Conservation (phyloP, 2,797 vertebrate species). For the Eidolon dupreanum region DNA sequence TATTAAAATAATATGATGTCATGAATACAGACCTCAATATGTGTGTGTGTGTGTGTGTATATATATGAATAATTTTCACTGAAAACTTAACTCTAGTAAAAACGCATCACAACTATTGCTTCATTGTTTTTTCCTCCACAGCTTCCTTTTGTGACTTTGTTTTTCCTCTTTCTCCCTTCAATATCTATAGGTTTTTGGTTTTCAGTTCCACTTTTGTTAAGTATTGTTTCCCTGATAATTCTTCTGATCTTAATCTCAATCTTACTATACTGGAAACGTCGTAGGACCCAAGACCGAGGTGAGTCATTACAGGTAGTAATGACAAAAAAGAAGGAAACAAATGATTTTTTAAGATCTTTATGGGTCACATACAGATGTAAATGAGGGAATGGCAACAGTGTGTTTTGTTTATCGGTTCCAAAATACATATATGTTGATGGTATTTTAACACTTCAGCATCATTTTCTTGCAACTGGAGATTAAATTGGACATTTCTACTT, state of each 20-base stretch:
- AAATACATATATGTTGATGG: neutral
- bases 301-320: constrained; percentile 23
- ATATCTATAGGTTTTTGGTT: constrained; percentile 68
- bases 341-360: neutral
- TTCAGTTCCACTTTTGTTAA: constrained; percentile 75
- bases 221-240: constrained; percentile 74
- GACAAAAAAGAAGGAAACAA: constrained; percentile 9
- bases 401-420: neutral
- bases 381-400: neutral
- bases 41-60: neutral
- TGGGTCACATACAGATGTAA: neutral
- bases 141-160: neutral
- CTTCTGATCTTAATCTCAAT: constrained; percentile 77
- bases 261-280: constrained; percentile 77
- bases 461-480: neutral
- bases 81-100: neutral
- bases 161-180: neutral
- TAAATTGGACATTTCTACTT: neutral
- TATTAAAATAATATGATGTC: neutral
- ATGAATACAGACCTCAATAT: neutral
- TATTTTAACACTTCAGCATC: neutral
- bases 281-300: constrained; percentile 72
- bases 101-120: neutral
- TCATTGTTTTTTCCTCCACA: neutral
- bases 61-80: neutral